These are phyloP conservation scores for Ashinkailepas kermadecensis DNA, from an alignment of 2,888 invertebrate genomes.

Conservation along the genomic window DNA sequence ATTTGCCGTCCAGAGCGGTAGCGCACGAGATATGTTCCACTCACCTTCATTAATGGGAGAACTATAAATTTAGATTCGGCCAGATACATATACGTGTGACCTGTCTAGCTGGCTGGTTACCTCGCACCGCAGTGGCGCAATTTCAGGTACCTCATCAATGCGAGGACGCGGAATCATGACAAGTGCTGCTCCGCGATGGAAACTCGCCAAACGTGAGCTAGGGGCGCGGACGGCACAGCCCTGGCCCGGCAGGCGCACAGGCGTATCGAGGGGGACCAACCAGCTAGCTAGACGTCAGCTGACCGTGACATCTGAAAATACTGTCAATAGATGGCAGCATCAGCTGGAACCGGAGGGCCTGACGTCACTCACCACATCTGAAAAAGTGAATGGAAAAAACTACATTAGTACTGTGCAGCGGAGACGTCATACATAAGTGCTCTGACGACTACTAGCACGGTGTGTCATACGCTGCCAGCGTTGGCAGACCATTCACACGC, in stretches of 20 bases:
- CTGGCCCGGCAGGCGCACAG: background rate
- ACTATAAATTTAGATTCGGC: background rate
- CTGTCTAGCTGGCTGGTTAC: constrained; percentile 4
- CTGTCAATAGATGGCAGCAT: constrained; percentile 9
- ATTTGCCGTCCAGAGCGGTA: background rate
- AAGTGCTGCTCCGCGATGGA: too few relatives aligned
- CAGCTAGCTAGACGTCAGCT: constrained; percentile 10
- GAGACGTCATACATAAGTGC: background rate
- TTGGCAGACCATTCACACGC: background rate
- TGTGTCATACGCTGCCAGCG: too few relatives aligned
- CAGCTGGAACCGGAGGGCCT: background rate
- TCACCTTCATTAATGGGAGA: background rate
- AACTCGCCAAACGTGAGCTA: too few relatives aligned
- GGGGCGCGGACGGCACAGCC: too few relatives aligned
- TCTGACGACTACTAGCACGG: background rate
- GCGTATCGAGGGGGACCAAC: background rate
- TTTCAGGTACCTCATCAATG: too few relatives aligned
- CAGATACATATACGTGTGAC: background rate
- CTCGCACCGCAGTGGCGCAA: background rate
- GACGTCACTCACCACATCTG: background rate
- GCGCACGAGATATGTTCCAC: background rate
- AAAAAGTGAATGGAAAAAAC: constrained; percentile 12
- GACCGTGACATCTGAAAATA: constrained; percentile 17
- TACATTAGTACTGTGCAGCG: background rate
- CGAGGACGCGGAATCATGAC: too few relatives aligned